Percentiles rank a stretch among this genome's conserved stretches.
Evolutionary conservation across 2,888 invertebrate genomes (phyloP).

Genomic region (Cheilosia vernalis): DNA sequence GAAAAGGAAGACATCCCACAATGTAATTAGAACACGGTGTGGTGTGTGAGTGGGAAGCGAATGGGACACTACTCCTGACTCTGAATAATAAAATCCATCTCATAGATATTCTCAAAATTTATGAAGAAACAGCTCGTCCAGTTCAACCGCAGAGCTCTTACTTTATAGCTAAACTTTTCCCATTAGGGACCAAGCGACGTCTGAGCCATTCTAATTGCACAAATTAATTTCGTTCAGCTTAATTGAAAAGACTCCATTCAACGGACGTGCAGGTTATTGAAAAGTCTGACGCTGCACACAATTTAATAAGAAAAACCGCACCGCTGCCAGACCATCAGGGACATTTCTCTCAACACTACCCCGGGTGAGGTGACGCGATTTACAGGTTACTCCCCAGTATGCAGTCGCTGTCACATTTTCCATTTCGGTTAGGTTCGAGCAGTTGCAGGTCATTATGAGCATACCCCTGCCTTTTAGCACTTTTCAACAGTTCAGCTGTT

Average conservation of each 20-base stretch:
- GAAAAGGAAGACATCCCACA: too few species aligned
- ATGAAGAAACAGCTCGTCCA: not conserved
- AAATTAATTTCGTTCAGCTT: conserved; percentile 45
- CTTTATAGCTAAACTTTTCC: conserved; percentile 3
- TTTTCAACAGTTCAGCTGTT: conserved; percentile 4
- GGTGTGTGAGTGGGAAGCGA: too few species aligned
- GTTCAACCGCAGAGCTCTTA: conserved; percentile 12
- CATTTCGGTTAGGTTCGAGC: not conserved
- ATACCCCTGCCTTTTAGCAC: not conserved
- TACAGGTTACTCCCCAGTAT: not conserved
- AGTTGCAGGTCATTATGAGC: not conserved
- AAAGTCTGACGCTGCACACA: conserved; percentile 45
- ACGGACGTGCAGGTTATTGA: conserved; percentile 21
- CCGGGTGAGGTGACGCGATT: conserved; percentile 20
- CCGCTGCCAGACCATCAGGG: not conserved
- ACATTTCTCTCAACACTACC: conserved; percentile 4
- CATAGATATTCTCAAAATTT: not conserved
- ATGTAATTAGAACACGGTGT: not conserved
- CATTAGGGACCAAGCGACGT: conserved; percentile 5
- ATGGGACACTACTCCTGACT: too few species aligned
- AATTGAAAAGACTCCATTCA: conserved; percentile 43
- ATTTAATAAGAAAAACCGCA: conserved; percentile 54
- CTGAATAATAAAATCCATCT: not conserved
- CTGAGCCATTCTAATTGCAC: conserved; percentile 20
- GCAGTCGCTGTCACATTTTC: not conserved